These are phyloP conservation scores for Hemichromis elongatus DNA, from an alignment of 2,113 vertebrate species.

Conservation along the genomic window DNA sequence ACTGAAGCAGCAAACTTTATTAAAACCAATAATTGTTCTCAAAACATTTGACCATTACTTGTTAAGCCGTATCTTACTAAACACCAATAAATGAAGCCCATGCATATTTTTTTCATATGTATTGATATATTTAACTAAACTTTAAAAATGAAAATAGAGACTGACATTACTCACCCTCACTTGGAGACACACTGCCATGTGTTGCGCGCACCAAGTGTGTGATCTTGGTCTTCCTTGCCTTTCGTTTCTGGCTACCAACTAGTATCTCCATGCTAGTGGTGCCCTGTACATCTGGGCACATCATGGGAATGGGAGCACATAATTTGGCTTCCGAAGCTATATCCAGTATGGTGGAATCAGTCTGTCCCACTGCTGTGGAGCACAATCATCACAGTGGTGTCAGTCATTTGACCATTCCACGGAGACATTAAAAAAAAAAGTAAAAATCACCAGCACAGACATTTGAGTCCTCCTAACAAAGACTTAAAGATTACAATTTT, in stretches of 20 bases:
- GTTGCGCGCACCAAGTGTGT: constrained; percentile 93
- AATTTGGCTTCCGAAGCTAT: constrained; percentile 77
- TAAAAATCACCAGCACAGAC: not conserved
- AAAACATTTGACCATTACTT: too few relatives aligned
- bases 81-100: too few relatives aligned
- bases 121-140: not conserved
- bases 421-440: not conserved
- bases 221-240: constrained; percentile 97
- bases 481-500: not conserved
- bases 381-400: not conserved
- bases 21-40: too few relatives aligned
- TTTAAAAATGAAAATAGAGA: not conserved
- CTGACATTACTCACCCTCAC: constrained; percentile 70
- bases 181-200: constrained; percentile 88
- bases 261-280: constrained; percentile 81
- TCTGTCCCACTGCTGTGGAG: constrained; percentile 76
- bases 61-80: too few relatives aligned
- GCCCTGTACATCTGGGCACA: constrained; percentile 78
- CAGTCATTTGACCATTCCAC: not conserved
- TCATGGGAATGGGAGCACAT: constrained; percentile 66
- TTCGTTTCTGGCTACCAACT: constrained; percentile 98
- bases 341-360: constrained; percentile 76
- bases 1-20: too few relatives aligned
- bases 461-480: not conserved
- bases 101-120: not conserved